Base-by-base conservation (phyloP, 2,113 vertebrate genomes). In the Chroicocephalus ridibundus region DNA sequence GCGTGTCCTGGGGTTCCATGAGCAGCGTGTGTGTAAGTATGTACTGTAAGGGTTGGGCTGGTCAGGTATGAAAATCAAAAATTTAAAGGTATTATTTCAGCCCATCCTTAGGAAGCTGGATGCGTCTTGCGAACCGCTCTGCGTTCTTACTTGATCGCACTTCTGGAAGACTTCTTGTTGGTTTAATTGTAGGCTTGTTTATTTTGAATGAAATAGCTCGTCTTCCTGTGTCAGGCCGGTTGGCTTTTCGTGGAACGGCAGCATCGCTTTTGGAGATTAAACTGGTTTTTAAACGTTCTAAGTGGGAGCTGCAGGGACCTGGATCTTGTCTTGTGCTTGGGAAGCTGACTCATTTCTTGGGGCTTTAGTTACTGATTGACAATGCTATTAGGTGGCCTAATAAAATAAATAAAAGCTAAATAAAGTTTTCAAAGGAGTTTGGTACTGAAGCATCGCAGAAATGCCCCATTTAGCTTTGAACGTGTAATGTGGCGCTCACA, bases 401-500 rank as follows among this genome's bases (percentile, higher is more conserved):
- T 46, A 5, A 46, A 42, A 60, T 31, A n/a, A 66, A 52, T 31
- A 58, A 71, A 58, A 65, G 57, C 24, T 21, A 46, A 74, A n/a
- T 12, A 34, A 70, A 34, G 5, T 10, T 61, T 70, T 69, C 21
- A 14, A 13, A 64, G 49, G 38, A 58, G 19, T 51, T 49, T 38
- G 47, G 29, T 49, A 10, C 4, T 14, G 64, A 10, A 38, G 26
- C 51, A 7, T 42, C 6, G 3, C 14, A 15, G 68, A 46, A 92
- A 74, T 24, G 13, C 17, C 36, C 26, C 13, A 0, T 83, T 36
- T 46, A 7, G 62, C 70, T 81, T 54, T 44, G 11, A 71, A 31
- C 2, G 2, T 26, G 4, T 4, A 8, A 26, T 1, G 25, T 9
- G 69, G 25, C 46, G 36, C 6, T 4, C 0, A 3, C 32, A 20